A percentile compares a stretch with the other conserved stretches of the same genome.
These are phyloP conservation scores for Amblyopsis hoosieri DNA, from an alignment of 2,797 vertebrate genomes.

Conservation along the genomic window DNA sequence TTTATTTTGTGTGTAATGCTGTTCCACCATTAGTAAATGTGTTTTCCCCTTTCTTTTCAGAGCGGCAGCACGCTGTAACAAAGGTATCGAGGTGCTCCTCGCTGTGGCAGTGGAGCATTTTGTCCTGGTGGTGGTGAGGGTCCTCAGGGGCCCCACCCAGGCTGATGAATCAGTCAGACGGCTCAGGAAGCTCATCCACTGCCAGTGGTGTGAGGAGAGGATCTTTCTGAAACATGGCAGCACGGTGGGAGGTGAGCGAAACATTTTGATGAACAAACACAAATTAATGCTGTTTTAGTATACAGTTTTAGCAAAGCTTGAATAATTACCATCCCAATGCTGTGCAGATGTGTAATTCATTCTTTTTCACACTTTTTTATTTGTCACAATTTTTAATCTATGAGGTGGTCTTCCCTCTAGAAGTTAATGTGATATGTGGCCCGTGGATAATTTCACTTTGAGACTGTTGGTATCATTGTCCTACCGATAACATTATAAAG, in stretches of 20 bases:
- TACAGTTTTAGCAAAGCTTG: no score
- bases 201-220: constrained; percentile 97
- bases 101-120: constrained; percentile 95
- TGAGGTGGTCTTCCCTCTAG: no score
- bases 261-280: neutral
- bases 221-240: constrained; percentile 90
- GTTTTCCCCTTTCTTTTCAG: constrained; percentile 59
- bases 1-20: no score
- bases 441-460: no score
- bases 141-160: constrained; percentile 87
- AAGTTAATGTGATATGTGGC: no score
- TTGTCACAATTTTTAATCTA: no score
- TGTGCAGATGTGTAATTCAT: no score
- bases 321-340: no score
- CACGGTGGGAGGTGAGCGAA: constrained; percentile 89
- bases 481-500: no score
- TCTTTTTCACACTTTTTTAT: no score
- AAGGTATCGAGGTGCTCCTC: constrained; percentile 93
- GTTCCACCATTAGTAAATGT: neutral
- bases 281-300: no score
- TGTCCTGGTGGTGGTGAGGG: constrained; percentile 91
- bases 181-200: constrained; percentile 90
- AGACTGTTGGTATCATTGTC: no score
- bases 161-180: constrained; percentile 88
- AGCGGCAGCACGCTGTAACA: constrained; percentile 95